These are phyloP conservation scores for Frankliniella fusca DNA, from an alignment of 2,888 invertebrate species.

Conservation along the genomic window DNA sequence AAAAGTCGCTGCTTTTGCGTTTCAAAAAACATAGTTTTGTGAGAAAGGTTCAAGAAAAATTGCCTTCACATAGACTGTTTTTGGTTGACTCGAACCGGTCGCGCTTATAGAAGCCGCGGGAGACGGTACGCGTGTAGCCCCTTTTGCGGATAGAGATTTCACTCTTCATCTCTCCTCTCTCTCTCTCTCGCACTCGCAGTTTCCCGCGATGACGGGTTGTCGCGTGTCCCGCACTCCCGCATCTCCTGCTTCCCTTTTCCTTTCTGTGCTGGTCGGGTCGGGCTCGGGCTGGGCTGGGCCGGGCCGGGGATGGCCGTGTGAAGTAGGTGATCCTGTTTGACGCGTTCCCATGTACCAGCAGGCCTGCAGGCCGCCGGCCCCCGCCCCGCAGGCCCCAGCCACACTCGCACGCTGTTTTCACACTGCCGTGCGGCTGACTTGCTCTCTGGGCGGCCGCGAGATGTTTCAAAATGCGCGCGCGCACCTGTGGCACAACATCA, in stretches of 20 bases:
- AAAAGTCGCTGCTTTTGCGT: slow-evolving; percentile 4
- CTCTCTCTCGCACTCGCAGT: too few relatives aligned
- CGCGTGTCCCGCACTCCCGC: not conserved
- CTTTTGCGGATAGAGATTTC: too few relatives aligned
- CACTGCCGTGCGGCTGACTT: not conserved
- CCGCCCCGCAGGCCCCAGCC: not conserved
- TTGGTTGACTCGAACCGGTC: too few relatives aligned
- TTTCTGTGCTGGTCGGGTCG: not conserved
- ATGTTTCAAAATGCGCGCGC: not conserved
- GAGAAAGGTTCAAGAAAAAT: not conserved
- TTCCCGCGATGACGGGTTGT: too few relatives aligned
- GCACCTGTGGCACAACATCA: not conserved
- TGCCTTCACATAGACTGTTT: too few relatives aligned
- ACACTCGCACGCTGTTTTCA: slow-evolving; percentile 4
- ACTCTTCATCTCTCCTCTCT: too few relatives aligned
- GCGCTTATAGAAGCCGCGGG: too few relatives aligned
- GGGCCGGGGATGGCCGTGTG: not conserved
- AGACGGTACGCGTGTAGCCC: too few relatives aligned
- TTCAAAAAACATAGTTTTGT: not conserved
- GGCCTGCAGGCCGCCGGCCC: not conserved
- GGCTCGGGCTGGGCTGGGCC: not conserved
- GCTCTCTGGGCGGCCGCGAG: too few relatives aligned
- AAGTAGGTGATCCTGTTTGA: not conserved
- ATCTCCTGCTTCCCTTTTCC: not conserved
- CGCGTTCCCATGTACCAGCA: not conserved